Percentiles rank a stretch among this genome's conserved stretches.
Conservation (phyloP, 2,888 invertebrate species). For the Orgyia antiqua region DNA sequence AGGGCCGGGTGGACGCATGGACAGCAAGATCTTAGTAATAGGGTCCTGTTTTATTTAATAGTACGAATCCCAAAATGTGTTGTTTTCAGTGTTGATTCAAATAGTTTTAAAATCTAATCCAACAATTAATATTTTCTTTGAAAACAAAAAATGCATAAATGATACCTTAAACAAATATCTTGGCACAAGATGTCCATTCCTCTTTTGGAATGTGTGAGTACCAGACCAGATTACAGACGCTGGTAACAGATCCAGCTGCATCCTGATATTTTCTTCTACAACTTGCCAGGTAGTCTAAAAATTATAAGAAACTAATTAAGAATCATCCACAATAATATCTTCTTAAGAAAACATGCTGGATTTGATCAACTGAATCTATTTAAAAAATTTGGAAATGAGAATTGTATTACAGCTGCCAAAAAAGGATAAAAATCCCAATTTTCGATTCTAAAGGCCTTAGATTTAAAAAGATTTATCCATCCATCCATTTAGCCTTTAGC, state of each 20-base stretch:
- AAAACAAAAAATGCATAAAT: not conserved
- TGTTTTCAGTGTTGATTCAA: no score
- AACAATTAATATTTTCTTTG: not conserved
- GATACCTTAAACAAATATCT: constrained; percentile 38
- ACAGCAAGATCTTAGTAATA: no score
- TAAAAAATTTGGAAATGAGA: not conserved
- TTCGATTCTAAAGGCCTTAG: no score
- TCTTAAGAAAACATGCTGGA: no score
- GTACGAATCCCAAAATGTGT: no score
- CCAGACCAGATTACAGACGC: constrained; percentile 18
- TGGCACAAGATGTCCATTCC: constrained; percentile 16
- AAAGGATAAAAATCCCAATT: no score
- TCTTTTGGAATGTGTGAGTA: constrained; percentile 10
- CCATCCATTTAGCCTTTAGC: no score
- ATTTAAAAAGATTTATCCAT: not conserved
- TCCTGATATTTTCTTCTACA: constrained; percentile 13
- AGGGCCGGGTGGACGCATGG: no score
- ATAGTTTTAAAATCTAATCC: not conserved
- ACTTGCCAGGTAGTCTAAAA: constrained; percentile 20
- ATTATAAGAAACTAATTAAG: not conserved
- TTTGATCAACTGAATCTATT: not conserved
- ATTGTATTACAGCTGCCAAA: not conserved
- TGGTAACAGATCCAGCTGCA: not conserved
- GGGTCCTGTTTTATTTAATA: no score
- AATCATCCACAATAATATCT: not conserved